Evolutionary conservation across 2,888 invertebrate genomes (phyloP).

Genomic region (Cremastobaeus sp.): DNA sequence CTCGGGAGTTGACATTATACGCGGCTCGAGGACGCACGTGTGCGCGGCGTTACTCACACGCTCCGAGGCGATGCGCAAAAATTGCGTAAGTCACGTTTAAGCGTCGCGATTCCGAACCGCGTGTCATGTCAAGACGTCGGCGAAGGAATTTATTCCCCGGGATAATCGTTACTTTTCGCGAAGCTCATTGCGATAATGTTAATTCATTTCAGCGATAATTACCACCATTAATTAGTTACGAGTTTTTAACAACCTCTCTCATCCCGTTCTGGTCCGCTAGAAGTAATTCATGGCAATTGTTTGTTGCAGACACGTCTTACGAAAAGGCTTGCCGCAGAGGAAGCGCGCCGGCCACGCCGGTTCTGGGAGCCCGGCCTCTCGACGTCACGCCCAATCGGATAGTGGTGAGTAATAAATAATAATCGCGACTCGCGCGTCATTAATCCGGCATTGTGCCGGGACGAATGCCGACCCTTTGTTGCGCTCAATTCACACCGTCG

Average conservation of each 20-base stretch:
- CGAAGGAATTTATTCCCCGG: conserved; percentile 1
- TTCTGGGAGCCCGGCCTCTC: conserved; percentile 84
- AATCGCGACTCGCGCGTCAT: conserved; percentile 30
- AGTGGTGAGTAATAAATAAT: conserved; percentile 81
- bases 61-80: conserved; percentile 4
- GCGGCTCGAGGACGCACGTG: conserved; percentile 41
- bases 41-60: conserved; percentile 12
- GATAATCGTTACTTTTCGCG: not conserved
- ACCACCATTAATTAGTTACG: too few relatives aligned
- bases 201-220: not conserved
- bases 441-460: conserved; percentile 25
- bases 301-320: conserved; percentile 90
- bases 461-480: conserved; percentile 9
- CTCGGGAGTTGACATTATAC: conserved; percentile 30
- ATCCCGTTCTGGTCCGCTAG: too few relatives aligned
- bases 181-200: not conserved
- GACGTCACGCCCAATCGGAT: conserved; percentile 88
- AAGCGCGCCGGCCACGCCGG: conserved; percentile 90
- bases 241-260: too few relatives aligned
- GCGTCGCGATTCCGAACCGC: too few relatives aligned
- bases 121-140: conserved; percentile 13
- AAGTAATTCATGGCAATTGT: conserved; percentile 48
- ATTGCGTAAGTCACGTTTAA: conserved; percentile 28
- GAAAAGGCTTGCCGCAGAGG: conserved; percentile 93
- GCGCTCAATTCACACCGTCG: too few relatives aligned